A percentile compares a stretch with the other conserved stretches of the same genome.
Conservation (phyloP, 2,797 vertebrate species). For the Chelidonichthys spinosus region DNA sequence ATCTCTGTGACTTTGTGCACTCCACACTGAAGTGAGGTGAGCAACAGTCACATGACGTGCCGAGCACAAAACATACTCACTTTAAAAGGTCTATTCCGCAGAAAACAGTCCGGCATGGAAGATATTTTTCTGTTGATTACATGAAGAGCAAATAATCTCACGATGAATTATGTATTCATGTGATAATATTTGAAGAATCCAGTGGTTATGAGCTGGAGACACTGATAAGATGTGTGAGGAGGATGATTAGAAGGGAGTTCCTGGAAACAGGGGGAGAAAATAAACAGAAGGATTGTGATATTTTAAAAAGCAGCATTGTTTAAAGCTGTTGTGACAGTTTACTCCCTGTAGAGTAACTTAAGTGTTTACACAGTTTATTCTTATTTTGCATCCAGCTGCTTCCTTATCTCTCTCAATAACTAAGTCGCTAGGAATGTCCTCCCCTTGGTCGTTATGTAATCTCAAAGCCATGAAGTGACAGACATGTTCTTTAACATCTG, state of each 20-base stretch:
- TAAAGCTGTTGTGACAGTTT: not conserved
- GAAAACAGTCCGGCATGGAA: not conserved
- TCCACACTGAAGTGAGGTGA: slow-evolving; percentile 45
- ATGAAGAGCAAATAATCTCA: too few species aligned
- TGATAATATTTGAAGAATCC: slow-evolving; percentile 1
- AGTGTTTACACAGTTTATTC: not conserved
- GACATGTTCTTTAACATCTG: slow-evolving; percentile 25
- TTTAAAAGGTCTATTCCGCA: not conserved
- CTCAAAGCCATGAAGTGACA: not conserved
- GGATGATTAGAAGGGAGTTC: not conserved
- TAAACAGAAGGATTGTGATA: not conserved
- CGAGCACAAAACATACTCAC: slow-evolving; percentile 13
- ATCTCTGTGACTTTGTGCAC: slow-evolving; percentile 53
- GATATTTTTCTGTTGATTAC: not conserved
- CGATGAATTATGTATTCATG: not conserved
- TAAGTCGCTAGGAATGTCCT: not conserved
- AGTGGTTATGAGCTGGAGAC: not conserved
- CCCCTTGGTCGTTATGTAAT: slow-evolving; percentile 27
- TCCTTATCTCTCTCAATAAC: not conserved
- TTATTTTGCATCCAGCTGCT: not conserved
- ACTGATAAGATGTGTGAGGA: not conserved
- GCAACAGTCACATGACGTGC: slow-evolving; percentile 58
- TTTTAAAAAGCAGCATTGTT: not conserved
- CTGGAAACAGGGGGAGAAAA: slow-evolving; percentile 11
- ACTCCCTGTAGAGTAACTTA: not conserved